Conservation (phyloP, 2,797 vertebrate genomes). For the Poliocrania exsul region DNA sequence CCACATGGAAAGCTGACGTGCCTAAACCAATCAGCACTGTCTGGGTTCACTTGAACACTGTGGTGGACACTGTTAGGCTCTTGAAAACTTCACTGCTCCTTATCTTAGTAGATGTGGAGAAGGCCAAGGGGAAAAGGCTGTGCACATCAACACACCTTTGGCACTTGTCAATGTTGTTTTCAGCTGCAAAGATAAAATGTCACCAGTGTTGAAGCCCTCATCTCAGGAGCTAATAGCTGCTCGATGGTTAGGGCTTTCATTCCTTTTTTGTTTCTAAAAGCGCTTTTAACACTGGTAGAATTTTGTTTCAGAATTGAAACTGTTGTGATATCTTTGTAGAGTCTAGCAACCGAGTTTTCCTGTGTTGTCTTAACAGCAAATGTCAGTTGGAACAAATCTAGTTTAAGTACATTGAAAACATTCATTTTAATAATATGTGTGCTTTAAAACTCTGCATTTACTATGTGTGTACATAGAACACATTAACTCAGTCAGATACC, state of each 20-base stretch:
- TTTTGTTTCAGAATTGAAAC: background rate
- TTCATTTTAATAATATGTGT: background rate
- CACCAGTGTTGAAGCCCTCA: background rate
- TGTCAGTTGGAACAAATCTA: background rate
- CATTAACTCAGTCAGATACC: background rate
- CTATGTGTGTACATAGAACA: background rate
- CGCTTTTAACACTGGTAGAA: background rate
- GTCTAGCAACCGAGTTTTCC: background rate
- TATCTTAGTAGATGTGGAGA: background rate
- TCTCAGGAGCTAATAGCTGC: background rate
- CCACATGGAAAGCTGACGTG: background rate
- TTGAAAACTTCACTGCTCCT: background rate
- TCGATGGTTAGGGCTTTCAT: background rate
- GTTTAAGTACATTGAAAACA: background rate
- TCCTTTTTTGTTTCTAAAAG: background rate
- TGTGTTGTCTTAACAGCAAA: slow-evolving; percentile 18
- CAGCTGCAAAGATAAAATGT: background rate
- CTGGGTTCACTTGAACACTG: background rate
- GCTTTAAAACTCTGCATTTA: background rate
- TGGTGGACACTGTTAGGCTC: background rate
- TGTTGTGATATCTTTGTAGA: background rate
- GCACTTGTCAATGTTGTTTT: background rate
- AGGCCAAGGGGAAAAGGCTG: background rate
- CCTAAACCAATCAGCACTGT: background rate
- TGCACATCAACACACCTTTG: background rate